These are phyloP conservation scores for Ataeniobius toweri DNA, from an alignment of 2,797 vertebrate species.

Conservation along the genomic window DNA sequence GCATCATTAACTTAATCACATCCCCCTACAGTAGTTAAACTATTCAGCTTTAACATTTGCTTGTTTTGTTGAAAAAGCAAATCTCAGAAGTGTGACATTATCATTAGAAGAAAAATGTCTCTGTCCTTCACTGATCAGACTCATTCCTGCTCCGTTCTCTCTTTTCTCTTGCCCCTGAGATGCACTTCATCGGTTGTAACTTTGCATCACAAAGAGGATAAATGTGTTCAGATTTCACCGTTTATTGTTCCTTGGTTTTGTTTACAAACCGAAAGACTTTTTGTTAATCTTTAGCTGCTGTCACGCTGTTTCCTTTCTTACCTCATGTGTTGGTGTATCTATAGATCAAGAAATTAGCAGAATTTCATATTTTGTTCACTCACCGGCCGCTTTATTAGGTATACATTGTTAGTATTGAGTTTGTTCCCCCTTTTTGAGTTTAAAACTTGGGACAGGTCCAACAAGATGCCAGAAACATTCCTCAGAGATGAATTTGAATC, in stretches of 20 bases:
- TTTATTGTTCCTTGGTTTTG: conserved; percentile 34
- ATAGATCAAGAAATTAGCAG: not conserved
- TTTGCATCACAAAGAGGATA: conserved; percentile 43
- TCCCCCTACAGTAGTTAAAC: not conserved
- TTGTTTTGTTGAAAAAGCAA: conserved; percentile 18
- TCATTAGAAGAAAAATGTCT: conserved; percentile 53
- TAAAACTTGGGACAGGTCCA: not conserved
- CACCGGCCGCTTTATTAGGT: not conserved
- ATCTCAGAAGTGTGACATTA: conserved; percentile 36
- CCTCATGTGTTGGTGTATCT: not conserved
- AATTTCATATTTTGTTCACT: not conserved
- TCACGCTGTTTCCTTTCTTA: not conserved
- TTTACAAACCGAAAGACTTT: conserved; percentile 40
- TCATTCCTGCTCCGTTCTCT: conserved; percentile 42
- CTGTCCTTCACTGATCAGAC: conserved; percentile 44
- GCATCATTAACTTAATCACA: conserved; percentile 3
- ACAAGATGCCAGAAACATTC: too few relatives aligned
- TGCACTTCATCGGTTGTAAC: conserved; percentile 33
- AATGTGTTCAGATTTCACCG: conserved; percentile 43
- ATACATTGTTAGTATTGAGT: not conserved
- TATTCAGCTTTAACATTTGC: conserved; percentile 15
- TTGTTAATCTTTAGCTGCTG: not conserved
- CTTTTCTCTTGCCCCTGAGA: conserved; percentile 59
- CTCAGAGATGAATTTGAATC: not conserved
- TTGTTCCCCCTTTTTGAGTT: not conserved